Conservation (phyloP, 2,888 invertebrate species). For the Seira sanloemensis region DNA sequence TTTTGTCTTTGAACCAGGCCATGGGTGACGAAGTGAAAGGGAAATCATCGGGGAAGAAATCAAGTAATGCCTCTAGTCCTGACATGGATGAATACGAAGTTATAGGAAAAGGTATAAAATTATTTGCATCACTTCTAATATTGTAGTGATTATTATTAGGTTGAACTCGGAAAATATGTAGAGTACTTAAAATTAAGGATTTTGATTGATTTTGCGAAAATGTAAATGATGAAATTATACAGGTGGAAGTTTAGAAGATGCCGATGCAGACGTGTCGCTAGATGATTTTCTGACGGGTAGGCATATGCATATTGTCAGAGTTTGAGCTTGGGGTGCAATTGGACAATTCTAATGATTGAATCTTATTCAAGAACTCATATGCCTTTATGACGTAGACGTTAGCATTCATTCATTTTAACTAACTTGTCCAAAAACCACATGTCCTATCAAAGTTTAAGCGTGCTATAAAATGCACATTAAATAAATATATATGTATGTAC, state of each 20-base stretch:
- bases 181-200: not conserved
- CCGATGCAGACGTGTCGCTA: slow-evolving; percentile 40
- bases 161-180: not conserved
- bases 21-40: slow-evolving; percentile 48
- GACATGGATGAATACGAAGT: slow-evolving; percentile 73
- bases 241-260: slow-evolving; percentile 26
- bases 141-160: too few relatives aligned
- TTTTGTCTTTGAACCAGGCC: slow-evolving; percentile 39
- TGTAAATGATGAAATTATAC: too few relatives aligned
- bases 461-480: too few relatives aligned
- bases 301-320: too few relatives aligned
- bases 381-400: too few relatives aligned
- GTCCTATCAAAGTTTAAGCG: too few relatives aligned
- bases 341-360: too few relatives aligned
- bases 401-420: too few relatives aligned
- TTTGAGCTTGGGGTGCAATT: too few relatives aligned
- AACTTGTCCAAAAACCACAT: too few relatives aligned
- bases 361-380: too few relatives aligned
- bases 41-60: slow-evolving; percentile 44
- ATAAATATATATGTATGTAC: too few relatives aligned
- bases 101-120: slow-evolving; percentile 63
- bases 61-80: slow-evolving; percentile 67
- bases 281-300: slow-evolving; percentile 55
- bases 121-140: not conserved
- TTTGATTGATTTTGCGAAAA: not conserved